These are phyloP conservation scores for Bungarus multicinctus DNA, from an alignment of 2,113 vertebrate genomes.

Conservation along the genomic window DNA sequence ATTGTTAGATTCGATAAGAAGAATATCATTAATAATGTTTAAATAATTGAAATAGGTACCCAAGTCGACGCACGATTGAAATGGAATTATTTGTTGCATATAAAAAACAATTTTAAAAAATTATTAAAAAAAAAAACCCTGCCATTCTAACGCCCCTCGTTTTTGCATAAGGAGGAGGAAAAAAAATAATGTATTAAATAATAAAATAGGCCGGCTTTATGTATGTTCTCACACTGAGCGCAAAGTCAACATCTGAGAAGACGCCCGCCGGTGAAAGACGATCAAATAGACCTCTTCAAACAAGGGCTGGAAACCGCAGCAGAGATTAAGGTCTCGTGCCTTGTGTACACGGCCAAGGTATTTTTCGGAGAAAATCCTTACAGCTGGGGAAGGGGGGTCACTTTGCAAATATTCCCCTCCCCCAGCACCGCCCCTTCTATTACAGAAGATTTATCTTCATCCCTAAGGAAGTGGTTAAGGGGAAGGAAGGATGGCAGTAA, in stretches of 20 bases:
- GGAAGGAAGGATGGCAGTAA: slow-evolving; percentile 49
- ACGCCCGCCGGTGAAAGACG: neutral
- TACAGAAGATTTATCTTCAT: slow-evolving; percentile 52
- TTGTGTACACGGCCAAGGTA: slow-evolving; percentile 38
- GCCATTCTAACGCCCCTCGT: neutral
- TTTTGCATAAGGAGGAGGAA: neutral
- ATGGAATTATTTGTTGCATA: too few relatives aligned
- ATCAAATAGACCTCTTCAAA: slow-evolving; percentile 40
- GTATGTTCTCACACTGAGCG: slow-evolving; percentile 26
- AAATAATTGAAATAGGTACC: too few relatives aligned
- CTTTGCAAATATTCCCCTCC: slow-evolving; percentile 49
- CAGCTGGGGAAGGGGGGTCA: slow-evolving; percentile 51
- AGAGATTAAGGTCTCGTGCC: slow-evolving; percentile 47
- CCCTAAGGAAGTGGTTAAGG: slow-evolving; percentile 52
- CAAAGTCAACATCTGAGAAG: slow-evolving; percentile 2
- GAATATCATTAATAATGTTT: too few relatives aligned
- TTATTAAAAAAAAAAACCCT: neutral
- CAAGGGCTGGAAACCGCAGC: slow-evolving; percentile 22
- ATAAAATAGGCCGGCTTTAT: slow-evolving; percentile 11
- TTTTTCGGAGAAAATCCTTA: slow-evolving; percentile 54
- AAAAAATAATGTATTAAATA: neutral
- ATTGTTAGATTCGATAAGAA: too few relatives aligned
- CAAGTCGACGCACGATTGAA: too few relatives aligned
- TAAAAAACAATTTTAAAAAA: too few relatives aligned
- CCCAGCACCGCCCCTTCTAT: neutral